These are phyloP conservation scores for Trematomus loennbergii DNA, from an alignment of 2,113 vertebrate species.

Conservation along the genomic window DNA sequence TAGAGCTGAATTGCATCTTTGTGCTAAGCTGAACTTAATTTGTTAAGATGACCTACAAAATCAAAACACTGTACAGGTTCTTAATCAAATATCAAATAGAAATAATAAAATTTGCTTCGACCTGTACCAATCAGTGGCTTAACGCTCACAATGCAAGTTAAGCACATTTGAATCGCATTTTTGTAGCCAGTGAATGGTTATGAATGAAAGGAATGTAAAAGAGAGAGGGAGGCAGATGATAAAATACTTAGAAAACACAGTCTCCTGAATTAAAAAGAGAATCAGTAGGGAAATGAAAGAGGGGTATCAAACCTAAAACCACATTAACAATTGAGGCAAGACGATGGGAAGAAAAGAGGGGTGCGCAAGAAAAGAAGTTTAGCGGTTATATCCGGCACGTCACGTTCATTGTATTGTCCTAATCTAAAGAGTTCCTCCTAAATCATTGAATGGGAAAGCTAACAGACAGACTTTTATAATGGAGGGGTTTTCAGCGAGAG, in stretches of 20 bases:
- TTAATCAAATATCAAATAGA: slow-evolving; percentile 27
- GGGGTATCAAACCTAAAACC: slow-evolving; percentile 41
- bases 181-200: slow-evolving; percentile 25
- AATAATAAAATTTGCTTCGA: background rate
- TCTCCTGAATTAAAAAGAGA: slow-evolving; percentile 18
- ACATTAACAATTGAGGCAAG: slow-evolving; percentile 48
- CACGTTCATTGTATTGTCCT: slow-evolving; percentile 35
- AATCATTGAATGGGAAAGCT: slow-evolving; percentile 53
- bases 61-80: slow-evolving; percentile 19
- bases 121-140: background rate
- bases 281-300: slow-evolving; percentile 31
- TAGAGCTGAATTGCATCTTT: background rate
- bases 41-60: slow-evolving; percentile 7
- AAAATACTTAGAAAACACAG: slow-evolving; percentile 30
- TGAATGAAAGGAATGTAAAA: slow-evolving; percentile 22
- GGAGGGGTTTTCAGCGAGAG: slow-evolving; percentile 62
- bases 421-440: slow-evolving; percentile 66
- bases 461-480: slow-evolving; percentile 60
- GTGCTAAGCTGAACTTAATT: too few relatives aligned
- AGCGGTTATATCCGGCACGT: slow-evolving; percentile 20
- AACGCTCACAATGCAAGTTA: background rate
- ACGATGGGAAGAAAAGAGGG: slow-evolving; percentile 30
- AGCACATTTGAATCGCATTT: slow-evolving; percentile 26
- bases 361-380: slow-evolving; percentile 38
- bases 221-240: slow-evolving; percentile 20